phyloP scores from a whole-genome alignment of 2,888 invertebrate species.

The Lepetodrilus schrolli region DNA sequence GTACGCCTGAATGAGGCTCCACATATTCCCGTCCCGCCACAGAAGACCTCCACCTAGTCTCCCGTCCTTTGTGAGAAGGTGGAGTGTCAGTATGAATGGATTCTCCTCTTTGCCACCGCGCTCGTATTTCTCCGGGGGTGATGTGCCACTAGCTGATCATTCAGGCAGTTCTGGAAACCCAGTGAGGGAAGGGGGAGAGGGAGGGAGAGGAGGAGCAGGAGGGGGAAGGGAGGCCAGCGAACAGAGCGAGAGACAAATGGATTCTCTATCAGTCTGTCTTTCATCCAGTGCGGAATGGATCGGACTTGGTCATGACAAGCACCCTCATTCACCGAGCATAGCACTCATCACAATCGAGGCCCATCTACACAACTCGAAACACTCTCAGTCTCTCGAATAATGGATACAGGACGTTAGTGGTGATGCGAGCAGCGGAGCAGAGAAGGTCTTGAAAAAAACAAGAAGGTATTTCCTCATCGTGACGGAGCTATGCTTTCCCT shows the following conservation, averaged over 20 bases:
- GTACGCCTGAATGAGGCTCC: slow-evolving; percentile 49
- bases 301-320: slow-evolving; percentile 3
- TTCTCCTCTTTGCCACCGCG: neutral
- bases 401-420: neutral
- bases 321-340: neutral
- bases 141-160: no score
- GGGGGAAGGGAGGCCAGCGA: neutral
- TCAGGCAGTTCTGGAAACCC: no score
- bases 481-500: neutral
- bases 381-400: neutral
- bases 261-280: neutral
- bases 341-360: neutral
- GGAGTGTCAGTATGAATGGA: neutral
- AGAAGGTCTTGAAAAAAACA: no score
- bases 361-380: slow-evolving; percentile 11
- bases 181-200: no score
- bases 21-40: slow-evolving; percentile 32
- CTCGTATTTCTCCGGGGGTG: neutral
- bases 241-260: neutral
- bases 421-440: neutral
- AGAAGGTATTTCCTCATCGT: neutral
- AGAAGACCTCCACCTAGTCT: neutral
- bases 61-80: neutral
- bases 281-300: slow-evolving; percentile 17
- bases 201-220: neutral